Conservation (phyloP, 2,113 vertebrate species). For the Casuarius casuarius region DNA sequence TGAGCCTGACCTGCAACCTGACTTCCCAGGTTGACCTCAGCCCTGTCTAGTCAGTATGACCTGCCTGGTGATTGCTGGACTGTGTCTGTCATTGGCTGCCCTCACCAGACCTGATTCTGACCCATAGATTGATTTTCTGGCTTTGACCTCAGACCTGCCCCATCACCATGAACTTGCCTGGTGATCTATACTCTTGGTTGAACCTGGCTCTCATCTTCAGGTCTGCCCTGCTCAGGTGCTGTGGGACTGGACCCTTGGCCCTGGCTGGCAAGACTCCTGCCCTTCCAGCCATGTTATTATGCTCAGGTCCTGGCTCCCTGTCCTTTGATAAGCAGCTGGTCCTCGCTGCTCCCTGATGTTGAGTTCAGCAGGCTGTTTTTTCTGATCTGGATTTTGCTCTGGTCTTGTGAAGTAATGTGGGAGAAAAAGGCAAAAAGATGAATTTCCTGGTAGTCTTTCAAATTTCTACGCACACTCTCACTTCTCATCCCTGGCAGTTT, state of each 20-base stretch:
- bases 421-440: background rate
- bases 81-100: background rate
- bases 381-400: background rate
- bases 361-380: background rate
- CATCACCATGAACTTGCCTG: rapidly evolving
- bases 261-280: background rate
- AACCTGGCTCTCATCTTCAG: background rate
- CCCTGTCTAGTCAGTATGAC: background rate
- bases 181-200: background rate
- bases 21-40: background rate
- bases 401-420: background rate
- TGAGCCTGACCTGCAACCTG: background rate
- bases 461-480: background rate
- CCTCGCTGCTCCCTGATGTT: background rate
- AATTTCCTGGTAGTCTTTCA: background rate
- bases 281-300: rapidly evolving
- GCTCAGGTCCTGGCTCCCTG: rapidly evolving
- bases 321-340: background rate
- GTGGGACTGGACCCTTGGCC: background rate
- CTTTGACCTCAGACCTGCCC: background rate
- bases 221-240: background rate
- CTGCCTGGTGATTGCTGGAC: background rate
- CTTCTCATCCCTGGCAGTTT: background rate
- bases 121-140: background rate
- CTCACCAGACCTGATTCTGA: background rate